phyloP scores from a whole-genome alignment of 2,113 vertebrate species.

The Sigmodon hispidus region DNA sequence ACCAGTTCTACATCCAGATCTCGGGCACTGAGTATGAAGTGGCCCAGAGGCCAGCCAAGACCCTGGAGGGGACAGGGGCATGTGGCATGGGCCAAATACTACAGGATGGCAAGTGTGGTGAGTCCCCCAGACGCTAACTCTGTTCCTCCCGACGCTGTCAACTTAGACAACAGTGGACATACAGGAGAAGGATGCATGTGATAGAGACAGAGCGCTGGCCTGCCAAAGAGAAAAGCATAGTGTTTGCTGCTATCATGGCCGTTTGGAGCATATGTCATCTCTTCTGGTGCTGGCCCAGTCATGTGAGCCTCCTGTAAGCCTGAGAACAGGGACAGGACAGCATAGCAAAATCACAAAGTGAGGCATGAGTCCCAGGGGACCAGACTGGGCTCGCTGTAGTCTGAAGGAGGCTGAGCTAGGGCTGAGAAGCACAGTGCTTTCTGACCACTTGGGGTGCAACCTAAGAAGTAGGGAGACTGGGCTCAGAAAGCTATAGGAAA shows the following conservation, averaged over 20 bases:
- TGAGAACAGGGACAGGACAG: background rate
- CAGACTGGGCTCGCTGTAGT: background rate
- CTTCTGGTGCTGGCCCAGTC: background rate
- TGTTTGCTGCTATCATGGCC: fast-evolving
- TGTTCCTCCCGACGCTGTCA: background rate
- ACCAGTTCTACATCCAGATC: conserved; percentile 97
- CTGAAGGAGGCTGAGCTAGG: background rate
- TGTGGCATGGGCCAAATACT: conserved; percentile 93
- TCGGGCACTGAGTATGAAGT: conserved; percentile 95
- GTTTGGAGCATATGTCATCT: background rate
- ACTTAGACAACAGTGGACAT: too few species aligned
- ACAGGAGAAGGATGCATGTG: fast-evolving
- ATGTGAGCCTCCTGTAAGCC: fast-evolving
- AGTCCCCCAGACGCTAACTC: conserved; percentile 69
- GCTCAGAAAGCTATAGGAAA: too few species aligned
- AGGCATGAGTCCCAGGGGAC: background rate
- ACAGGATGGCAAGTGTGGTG: conserved; percentile 93
- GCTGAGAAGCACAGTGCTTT: background rate
- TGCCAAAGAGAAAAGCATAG: fast-evolving
- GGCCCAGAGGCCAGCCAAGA: conserved; percentile 91
- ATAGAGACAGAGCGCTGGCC: background rate
- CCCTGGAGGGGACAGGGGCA: conserved; percentile 85
- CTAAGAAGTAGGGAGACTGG: background rate
- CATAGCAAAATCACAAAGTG: background rate
- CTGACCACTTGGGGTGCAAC: background rate